A percentile compares a stretch with the other conserved stretches of the same genome.
These are phyloP conservation scores for Alcedo quadribrachys DNA, from an alignment of 2,797 vertebrate species.

Conservation along the genomic window DNA sequence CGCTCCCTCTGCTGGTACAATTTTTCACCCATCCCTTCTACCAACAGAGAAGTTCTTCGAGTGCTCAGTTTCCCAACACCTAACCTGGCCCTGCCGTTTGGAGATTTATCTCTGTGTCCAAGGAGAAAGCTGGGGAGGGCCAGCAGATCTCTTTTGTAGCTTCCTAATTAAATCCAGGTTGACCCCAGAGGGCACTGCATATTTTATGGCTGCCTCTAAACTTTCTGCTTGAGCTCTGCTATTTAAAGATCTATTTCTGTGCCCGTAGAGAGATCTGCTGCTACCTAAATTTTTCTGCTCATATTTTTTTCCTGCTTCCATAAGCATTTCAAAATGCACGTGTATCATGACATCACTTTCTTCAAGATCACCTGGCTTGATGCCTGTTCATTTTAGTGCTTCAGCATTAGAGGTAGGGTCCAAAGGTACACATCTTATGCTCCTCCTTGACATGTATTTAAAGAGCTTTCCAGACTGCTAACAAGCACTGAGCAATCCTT, in stretches of 20 bases:
- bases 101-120: not conserved
- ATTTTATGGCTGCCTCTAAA: not conserved
- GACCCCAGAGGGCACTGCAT: not conserved
- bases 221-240: not conserved
- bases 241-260: not conserved
- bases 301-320: not conserved
- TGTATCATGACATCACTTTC: not conserved
- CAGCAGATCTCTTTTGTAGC: not conserved
- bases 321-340: not conserved
- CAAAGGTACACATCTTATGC: not conserved
- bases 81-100: not conserved
- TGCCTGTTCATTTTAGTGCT: not conserved
- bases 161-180: not conserved
- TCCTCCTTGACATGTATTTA: not conserved
- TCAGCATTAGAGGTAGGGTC: not conserved
- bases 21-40: not conserved
- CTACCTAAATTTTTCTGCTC: not conserved
- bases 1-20: slow-evolving; percentile 65
- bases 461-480: not conserved
- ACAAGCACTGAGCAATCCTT: not conserved
- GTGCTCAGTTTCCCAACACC: accelerated
- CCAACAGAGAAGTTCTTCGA: not conserved
- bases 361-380: not conserved
- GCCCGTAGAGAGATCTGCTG: not conserved
- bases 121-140: not conserved